Conservation (phyloP, 1,140 invertebrate genomes). For the Pachyrhynchus sulphureomaculatus region DNA sequence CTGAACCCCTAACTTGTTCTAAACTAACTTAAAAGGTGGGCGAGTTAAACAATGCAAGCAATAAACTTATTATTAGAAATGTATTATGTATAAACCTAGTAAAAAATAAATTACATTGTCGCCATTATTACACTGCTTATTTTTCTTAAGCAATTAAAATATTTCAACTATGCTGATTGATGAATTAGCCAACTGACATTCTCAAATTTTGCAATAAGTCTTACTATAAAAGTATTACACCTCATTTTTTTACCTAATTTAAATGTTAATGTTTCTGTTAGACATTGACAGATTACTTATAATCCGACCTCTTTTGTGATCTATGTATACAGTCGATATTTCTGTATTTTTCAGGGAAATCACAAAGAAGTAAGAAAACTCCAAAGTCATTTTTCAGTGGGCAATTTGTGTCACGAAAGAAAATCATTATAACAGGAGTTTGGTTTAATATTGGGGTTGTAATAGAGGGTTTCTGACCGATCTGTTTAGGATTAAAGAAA, state of each 20-base stretch:
- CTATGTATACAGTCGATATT: neutral
- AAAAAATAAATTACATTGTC: no score
- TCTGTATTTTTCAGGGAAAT: conserved; percentile 1
- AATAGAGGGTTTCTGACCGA: neutral
- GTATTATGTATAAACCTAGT: no score
- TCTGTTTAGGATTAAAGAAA: no score
- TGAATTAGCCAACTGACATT: neutral
- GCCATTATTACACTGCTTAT: no score
- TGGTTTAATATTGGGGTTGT: neutral
- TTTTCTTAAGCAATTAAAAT: neutral
- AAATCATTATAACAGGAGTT: conserved; percentile 1
- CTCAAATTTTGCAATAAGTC: neutral
- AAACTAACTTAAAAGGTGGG: no score
- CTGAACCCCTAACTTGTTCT: no score
- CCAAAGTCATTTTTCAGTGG: conserved; percentile 4
- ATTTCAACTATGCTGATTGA: neutral
- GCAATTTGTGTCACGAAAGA: conserved; percentile 9
- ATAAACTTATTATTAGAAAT: no score
- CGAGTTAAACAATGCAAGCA: no score
- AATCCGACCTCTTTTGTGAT: neutral
- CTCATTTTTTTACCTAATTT: neutral
- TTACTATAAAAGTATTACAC: neutral
- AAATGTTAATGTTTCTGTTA: neutral
- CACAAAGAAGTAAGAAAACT: neutral
- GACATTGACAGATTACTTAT: conserved; percentile 2